Evolutionary conservation across 2,888 invertebrate species (phyloP).

Genomic region (Sceliomorpha sp.): DNA sequence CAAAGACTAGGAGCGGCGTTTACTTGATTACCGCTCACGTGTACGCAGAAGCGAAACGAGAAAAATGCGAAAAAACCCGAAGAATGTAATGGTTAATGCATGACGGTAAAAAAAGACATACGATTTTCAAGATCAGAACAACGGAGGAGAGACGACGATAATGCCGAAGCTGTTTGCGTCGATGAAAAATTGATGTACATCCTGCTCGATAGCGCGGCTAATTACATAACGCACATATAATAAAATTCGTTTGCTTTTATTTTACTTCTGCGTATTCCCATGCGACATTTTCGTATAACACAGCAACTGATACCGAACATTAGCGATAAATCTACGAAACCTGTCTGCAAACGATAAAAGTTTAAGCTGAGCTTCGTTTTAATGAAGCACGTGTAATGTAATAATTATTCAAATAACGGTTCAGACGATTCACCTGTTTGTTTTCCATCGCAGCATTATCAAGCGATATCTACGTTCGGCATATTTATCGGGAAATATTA

Average conservation of each 20-base stretch:
- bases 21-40: constrained; percentile 7
- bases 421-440: constrained; percentile 13
- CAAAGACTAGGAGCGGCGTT: constrained; percentile 56
- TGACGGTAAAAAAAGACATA: constrained; percentile 21
- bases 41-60: background rate
- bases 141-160: background rate
- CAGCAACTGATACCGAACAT: constrained; percentile 23
- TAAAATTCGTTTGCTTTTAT: no score
- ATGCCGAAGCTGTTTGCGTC: constrained; percentile 2
- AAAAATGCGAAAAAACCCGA: background rate
- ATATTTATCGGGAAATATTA: constrained; percentile 22
- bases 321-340: constrained; percentile 22
- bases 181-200: constrained; percentile 3
- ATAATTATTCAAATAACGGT: constrained; percentile 40
- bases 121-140: constrained; percentile 35
- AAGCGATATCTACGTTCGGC: background rate
- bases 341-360: constrained; percentile 22
- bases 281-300: constrained; percentile 11
- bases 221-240: no score
- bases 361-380: constrained; percentile 5
- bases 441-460: constrained; percentile 10
- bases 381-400: constrained; percentile 26
- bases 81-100: constrained; percentile 39
- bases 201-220: background rate
- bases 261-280: constrained; percentile 13